Conservation (phyloP, 2,888 invertebrate genomes). For the Panzeria rudis region DNA sequence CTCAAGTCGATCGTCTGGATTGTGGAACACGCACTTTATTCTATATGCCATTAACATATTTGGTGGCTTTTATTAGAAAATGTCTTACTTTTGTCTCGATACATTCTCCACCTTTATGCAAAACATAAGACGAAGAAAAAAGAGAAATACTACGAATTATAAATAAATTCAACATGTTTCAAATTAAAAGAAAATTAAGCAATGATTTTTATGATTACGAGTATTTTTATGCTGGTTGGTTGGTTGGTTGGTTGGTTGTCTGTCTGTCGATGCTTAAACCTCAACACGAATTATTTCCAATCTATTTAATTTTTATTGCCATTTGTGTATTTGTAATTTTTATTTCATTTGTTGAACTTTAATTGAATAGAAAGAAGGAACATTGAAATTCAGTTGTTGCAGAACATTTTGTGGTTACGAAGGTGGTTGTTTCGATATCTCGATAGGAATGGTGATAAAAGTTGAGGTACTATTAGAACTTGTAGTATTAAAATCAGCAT, state of each 20-base stretch:
- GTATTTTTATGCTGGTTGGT: background rate
- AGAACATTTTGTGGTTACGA: conserved; percentile 37
- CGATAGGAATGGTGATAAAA: conserved; percentile 3
- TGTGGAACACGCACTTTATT: too few relatives aligned
- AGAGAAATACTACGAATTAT: background rate
- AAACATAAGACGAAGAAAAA: background rate
- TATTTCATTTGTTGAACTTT: conserved; percentile 9
- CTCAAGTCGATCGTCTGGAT: too few relatives aligned
- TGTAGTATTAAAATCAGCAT: conserved; percentile 26
- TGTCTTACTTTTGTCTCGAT: background rate
- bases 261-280: conserved; percentile 26
- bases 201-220: conserved; percentile 58
- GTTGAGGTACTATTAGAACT: background rate
- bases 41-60: background rate
- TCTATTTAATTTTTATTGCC: conserved; percentile 57
- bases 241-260: background rate
- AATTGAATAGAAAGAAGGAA: conserved; percentile 38
- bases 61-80: background rate
- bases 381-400: conserved; percentile 28
- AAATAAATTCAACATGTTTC: background rate
- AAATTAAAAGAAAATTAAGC: conserved; percentile 53
- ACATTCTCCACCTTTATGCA: background rate
- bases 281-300: conserved; percentile 52
- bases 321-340: conserved; percentile 24
- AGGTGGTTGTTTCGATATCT: conserved; percentile 18